Base-by-base conservation (phyloP, 1,140 invertebrate genomes). In the Leptonema lineaticorne region DNA sequence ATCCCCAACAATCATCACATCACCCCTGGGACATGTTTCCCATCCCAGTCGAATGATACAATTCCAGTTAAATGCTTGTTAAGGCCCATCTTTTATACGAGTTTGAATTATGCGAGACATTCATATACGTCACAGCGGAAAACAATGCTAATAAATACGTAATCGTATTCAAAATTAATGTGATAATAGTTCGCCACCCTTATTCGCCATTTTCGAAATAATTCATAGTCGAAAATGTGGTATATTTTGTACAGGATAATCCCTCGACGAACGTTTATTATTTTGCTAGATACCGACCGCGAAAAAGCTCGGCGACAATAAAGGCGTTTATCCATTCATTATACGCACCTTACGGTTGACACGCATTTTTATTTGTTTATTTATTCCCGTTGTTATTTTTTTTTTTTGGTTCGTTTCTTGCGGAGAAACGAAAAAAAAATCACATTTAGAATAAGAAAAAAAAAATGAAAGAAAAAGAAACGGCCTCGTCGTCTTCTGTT, bases 311-410 rank as follows among this genome's bases (percentile, higher is more conserved):
- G 33, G 18, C 33, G 26, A 68, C 46, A 68, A 68, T 68, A 68
- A 59, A 68, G 63, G n/a, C 37, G 53, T 63, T 62, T 60, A 68
- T 53, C 22, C 58, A 24, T 50, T 37, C 37, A 50, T 62, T 68
- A 37, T 24, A n/a, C 63, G n/a, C n/a, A n/a, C n/a, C n/a, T n/a
- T n/a, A 3, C 48, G 5, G 14, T 24, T 30, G 18, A 50, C 41
- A 65, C 63, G 56, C 45, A 30, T 30, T 41, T 30, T 22, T 37
- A 33, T n/a, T 29, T 18, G 22, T 8, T 18, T 20, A 26, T 18
- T 24, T 30, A 9, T 22, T 7, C 18, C 20, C 22, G n/a, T 22
- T 3, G 2, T 8, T 18, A 41, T 48, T 8, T 9, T 9, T 9
- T 20, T 53, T 26, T 53, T 53, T 53, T 14, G 22, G 24, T 24